phyloP scores from a whole-genome alignment of 2,888 invertebrate species.

The Leptopterna dolabrata region DNA sequence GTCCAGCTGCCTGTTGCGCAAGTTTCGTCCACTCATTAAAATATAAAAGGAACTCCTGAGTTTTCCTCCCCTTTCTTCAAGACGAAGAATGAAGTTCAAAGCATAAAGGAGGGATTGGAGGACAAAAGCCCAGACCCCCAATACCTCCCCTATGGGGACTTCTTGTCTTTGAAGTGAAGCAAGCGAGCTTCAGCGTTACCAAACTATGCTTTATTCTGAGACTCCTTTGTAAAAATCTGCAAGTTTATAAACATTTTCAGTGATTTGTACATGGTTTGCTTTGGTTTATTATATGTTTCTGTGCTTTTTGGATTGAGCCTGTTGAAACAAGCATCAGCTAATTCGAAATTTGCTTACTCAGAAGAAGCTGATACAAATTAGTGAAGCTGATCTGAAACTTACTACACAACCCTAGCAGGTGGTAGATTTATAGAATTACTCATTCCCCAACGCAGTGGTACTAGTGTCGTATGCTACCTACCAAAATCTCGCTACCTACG shows the following conservation, averaged over 20 bases:
- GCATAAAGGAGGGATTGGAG: neutral
- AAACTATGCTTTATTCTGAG: neutral
- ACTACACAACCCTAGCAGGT: no score
- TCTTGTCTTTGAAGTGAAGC: neutral
- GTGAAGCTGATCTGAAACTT: no score
- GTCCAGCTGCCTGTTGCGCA: conserved; percentile 49
- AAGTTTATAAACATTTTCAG: neutral
- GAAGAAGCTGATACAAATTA: no score
- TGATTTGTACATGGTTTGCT: no score
- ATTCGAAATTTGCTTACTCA: no score
- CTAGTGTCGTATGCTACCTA: no score
- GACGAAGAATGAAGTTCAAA: conserved; percentile 18
- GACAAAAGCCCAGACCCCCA: neutral
- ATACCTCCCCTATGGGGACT: neutral
- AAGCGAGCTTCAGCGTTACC: neutral
- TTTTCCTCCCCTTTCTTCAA: conserved; percentile 15
- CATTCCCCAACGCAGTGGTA: no score
- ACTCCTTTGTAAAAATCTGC: neutral
- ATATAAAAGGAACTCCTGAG: conserved; percentile 29
- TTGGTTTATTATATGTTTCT: no score
- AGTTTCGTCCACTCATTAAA: conserved; percentile 28
- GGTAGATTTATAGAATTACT: no score
- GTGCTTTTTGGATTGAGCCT: no score
- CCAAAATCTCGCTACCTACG: no score
- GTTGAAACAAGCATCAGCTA: no score